Evolutionary conservation across 2,113 vertebrate genomes (phyloP), one percentile per base, ranked within the genome.

Genomic region (Sciurus niger): DNA sequence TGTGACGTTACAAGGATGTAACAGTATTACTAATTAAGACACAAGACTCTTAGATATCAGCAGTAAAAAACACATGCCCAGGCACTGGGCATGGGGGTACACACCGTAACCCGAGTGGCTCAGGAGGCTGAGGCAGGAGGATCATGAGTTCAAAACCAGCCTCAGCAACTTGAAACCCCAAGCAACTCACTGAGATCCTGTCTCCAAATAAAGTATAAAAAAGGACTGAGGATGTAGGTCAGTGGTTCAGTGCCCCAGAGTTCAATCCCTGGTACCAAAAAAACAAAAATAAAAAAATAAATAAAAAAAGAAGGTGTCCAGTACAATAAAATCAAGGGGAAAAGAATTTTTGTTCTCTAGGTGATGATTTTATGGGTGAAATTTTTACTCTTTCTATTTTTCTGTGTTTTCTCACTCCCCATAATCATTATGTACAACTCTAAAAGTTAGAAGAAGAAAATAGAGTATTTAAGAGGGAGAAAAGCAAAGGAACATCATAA

Each of bases 361-460:
- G 17, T 37, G 10, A 13, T 72, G 46, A 84, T n/a, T n/a, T 89
- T 60, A 83, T 51, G 30, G 11, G 17, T 79, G 24, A 92, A 58
- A 84, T 74, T 9, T 89, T 93, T 87, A 55, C 30, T 68, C 34
- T 87, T 55, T 60, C 43, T 40, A 72, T 6, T 95, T 91, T 83
- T 72, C 43, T 78, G 74, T 46, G 51, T 83, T 95, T 93, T 91
- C 68, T 68, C 48, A 68, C 28, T 70, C 79, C 28, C 48, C 60
- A 28, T 82, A 60, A 86, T 86, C 70, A 93, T 76, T 60, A 24
- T 18, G 12, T 8, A 63, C 82, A 14, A 76, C 9, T 90, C 70
- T 70, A 70, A 91, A 87, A 84, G 12, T 48, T 28, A 84, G 68
- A 84, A 48, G 43, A 68, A 51, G 22, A 77, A 84, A 14, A 67